These are phyloP conservation scores for Anoura caudifer DNA, from an alignment of 2,113 vertebrate genomes.

Conservation along the genomic window DNA sequence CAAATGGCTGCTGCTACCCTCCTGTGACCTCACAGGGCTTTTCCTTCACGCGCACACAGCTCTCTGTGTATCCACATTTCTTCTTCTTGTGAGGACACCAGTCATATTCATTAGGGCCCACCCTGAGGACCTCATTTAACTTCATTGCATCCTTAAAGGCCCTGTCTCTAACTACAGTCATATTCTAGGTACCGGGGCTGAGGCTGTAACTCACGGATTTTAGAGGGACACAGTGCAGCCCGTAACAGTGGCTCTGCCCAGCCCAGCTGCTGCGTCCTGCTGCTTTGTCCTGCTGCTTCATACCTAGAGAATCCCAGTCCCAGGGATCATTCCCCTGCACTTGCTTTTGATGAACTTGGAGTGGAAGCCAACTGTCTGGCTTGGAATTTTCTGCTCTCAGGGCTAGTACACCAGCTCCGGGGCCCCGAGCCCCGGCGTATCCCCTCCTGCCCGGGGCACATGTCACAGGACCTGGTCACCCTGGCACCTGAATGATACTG, in stretches of 20 bases:
- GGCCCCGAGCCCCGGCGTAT: not conserved
- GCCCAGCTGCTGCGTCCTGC: not conserved
- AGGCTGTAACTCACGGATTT: not conserved
- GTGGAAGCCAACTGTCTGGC: not conserved
- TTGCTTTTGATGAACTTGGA: not conserved
- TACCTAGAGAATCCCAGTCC: not conserved
- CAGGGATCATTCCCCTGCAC: not conserved
- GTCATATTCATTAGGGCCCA: not conserved
- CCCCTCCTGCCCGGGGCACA: not conserved
- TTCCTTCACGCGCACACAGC: accelerated
- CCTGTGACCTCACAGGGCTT: not conserved
- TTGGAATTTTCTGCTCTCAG: not conserved
- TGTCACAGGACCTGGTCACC: not conserved
- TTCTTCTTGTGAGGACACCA: not conserved
- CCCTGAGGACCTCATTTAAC: not conserved
- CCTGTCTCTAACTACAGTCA: not conserved
- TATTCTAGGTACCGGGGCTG: not conserved
- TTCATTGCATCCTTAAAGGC: not conserved
- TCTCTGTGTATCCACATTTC: not conserved
- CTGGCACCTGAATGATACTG: not conserved
- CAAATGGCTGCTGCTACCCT: not conserved
- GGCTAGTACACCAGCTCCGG: not conserved
- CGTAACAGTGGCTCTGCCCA: not conserved
- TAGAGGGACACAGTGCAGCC: not conserved
- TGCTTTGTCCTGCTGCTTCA: not conserved